phyloP scores from a whole-genome alignment of 2,113 vertebrate species.

The Tragulus kanchil region DNA sequence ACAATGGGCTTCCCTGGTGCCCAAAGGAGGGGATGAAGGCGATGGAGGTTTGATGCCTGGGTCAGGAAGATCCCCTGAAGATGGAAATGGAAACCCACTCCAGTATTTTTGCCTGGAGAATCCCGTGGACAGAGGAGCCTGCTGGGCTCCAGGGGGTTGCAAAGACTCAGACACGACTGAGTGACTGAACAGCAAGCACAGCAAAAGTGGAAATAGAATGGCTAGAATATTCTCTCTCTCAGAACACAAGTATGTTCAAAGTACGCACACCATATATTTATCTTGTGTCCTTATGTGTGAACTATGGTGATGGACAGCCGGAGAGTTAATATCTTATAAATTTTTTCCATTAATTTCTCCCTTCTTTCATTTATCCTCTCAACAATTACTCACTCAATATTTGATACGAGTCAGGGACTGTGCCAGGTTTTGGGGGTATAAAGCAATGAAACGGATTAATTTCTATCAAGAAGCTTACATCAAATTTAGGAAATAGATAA shows the following conservation, averaged over 20 bases:
- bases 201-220: not conserved
- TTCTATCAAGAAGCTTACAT: not conserved
- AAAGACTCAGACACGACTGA: not conserved
- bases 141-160: too few species aligned
- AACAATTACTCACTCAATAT: not conserved
- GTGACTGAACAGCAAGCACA: not conserved
- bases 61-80: not conserved
- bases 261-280: not conserved
- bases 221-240: conserved; percentile 1
- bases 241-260: not conserved
- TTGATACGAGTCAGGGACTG: not conserved
- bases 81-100: not conserved
- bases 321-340: conserved; percentile 23
- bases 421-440: not conserved
- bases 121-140: not conserved
- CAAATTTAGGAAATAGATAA: not conserved
- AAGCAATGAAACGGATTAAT: not conserved
- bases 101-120: not conserved
- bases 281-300: not conserved
- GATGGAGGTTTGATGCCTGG: not conserved
- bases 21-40: too few species aligned
- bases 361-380: not conserved
- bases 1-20: not conserved
- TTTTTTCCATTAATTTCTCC: not conserved
- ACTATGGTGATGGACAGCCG: not conserved